Evolutionary conservation across 1,140 invertebrate genomes (phyloP), one percentile per base, ranked within the genome.

Genomic region (Meteorus sp.): DNA sequence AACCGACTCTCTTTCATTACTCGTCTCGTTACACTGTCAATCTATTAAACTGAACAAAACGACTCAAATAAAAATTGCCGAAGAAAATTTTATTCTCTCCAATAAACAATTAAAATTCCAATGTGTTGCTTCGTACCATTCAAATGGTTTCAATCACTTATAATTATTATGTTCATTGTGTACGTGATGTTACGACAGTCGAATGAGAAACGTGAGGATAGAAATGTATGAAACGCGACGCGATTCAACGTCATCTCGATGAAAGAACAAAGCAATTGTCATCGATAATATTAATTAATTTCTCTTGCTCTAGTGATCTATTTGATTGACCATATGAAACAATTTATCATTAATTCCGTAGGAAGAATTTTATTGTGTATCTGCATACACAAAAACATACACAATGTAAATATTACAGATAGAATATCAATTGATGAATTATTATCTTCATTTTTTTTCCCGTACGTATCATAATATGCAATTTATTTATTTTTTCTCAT

Each of bases 201-300:
- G n/a, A n/a, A n/a, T n/a, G n/a, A n/a, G n/a, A n/a, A n/a, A n/a
- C n/a, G n/a, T n/a, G n/a, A n/a, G n/a, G n/a, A n/a, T n/a, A n/a
- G n/a, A 67, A 69, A 70, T 63, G 68, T 68, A 73, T 66, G 64
- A 71, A 75, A 69, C 61, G 66, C 64, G 63, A 59, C 57, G 47
- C 4, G 25, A 48, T 23, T 58, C 23, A 43, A 51, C 39, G 25
- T 29, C 25, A 35, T n/a, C n/a, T n/a, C 47, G 20, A 58, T 35
- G 19, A 53, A 25, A 19, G 25, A 23, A 20, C 22, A 8, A 11
- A 47, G 3, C 25, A 47, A 22, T 17, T 52, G n/a, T n/a, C n/a
- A n/a, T n/a, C n/a, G n/a, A n/a, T n/a, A n/a, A n/a, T n/a, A n/a
- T n/a, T n/a, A n/a, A n/a, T n/a, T n/a, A n/a, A n/a, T n/a, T n/a